Base-by-base conservation (phyloP, 2,888 invertebrate genomes). In the Alcis repandata region DNA sequence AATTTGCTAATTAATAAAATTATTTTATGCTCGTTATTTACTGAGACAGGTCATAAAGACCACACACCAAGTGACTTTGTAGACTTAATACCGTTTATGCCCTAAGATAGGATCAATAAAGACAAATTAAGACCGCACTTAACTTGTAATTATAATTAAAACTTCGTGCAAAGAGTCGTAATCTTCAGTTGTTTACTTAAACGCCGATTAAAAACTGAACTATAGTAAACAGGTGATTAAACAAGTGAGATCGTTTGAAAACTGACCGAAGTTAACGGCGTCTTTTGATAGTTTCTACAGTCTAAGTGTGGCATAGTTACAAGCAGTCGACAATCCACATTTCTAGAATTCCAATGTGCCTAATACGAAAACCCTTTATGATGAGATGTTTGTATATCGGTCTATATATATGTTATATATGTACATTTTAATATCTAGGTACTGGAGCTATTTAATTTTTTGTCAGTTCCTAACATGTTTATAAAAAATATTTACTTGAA, bases 131-230 rank as follows among this genome's bases (percentile, higher is more conserved):
- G 41, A 33, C 11, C 46, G 40, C 59, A 48, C 54, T 63, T 51
- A 59, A 56, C 45, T 32, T 9, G 41, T 41, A 41, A 64, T 59
- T 57, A 36, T 63, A 19, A 63, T 63, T 57, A 56, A 62, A 19
- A 43, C 36, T 33, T 19, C 48, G 36, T 22, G 13, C 43, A 32
- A 52, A 46, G 41, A 58, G 40, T 43, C 40, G 15, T 59, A 58
- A 59, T 64, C 41, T 54, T 33, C 48, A 45, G 48, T 58, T 58
- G 59, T 54, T 38, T 49, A 60, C 51, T 57, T 60, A 48, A 57
- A 59, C 27, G 48, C 48, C 40, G 57, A 60, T 60, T 64, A 61
- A 61, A 68, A 58, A 46, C 13, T 27, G 43, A n/a, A 51, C 51
- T 20, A 36, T 58, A 22, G 67, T 60, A 41, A 52, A 53, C 60